Evolutionary conservation across 2,113 vertebrate species (phyloP).

Genomic region (Vulpes vulpes): DNA sequence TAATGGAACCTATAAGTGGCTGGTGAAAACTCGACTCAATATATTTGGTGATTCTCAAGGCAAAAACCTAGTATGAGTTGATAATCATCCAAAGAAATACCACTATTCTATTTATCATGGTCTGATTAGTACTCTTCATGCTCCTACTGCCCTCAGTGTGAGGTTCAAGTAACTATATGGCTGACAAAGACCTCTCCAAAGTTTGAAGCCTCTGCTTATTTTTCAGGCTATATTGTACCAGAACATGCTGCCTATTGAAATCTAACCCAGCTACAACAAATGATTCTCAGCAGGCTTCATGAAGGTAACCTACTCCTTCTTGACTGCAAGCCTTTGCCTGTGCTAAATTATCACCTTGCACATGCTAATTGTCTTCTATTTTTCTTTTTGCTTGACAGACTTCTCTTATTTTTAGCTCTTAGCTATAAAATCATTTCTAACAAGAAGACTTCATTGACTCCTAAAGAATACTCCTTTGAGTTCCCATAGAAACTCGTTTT

Average conservation of each 20-base stretch:
- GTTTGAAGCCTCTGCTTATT: neutral
- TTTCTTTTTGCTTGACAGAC: neutral
- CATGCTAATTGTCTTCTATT: neutral
- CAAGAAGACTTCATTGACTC: neutral
- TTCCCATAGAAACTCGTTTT: neutral
- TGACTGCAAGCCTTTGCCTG: neutral
- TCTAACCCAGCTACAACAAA: neutral
- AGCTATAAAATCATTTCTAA: neutral
- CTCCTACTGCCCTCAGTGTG: neutral
- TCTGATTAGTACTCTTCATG: neutral
- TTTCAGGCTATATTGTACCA: neutral
- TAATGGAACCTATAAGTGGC: neutral
- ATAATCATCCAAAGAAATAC: neutral
- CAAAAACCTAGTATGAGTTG: neutral
- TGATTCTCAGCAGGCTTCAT: neutral
- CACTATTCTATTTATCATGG: accelerated
- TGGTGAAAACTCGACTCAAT: neutral
- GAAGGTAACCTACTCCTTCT: accelerated
- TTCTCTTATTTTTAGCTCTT: neutral
- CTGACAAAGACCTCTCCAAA: neutral
- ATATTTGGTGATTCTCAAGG: neutral
- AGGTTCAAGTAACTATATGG: neutral
- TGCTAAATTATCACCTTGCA: neutral
- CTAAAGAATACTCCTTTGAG: neutral
- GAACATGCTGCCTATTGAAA: neutral